Evolutionary conservation across 2,113 vertebrate genomes (phyloP).

Genomic region (Ailuropoda melanoleuca): DNA sequence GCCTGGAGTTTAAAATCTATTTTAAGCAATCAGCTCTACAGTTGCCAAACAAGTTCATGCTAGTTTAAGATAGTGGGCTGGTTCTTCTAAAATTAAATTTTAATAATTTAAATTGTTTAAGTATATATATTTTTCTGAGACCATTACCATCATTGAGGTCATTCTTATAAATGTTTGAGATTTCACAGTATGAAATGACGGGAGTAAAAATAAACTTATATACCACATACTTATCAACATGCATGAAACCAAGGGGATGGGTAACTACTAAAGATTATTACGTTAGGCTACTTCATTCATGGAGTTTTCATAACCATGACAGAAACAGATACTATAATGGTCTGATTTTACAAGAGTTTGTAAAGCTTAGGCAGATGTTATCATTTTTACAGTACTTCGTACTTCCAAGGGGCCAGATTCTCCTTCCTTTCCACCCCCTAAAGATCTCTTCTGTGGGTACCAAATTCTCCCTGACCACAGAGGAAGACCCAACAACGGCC

Average conservation of each 20-base stretch:
- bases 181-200: conserved; percentile 20
- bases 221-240: conserved; percentile 36
- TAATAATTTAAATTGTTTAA: conserved; percentile 59
- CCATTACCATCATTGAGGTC: conserved; percentile 34
- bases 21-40: conserved; percentile 57
- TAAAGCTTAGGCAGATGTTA: conserved; percentile 56
- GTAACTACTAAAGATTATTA: conserved; percentile 56
- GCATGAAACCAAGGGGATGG: not conserved
- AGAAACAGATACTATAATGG: conserved; percentile 8
- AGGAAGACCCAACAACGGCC: not conserved
- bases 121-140: conserved; percentile 39
- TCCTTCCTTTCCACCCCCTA: not conserved
- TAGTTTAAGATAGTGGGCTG: not conserved
- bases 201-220: conserved; percentile 33
- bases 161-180: conserved; percentile 52
- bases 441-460: not conserved
- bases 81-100: conserved; percentile 43
- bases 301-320: conserved; percentile 46
- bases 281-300: conserved; percentile 50
- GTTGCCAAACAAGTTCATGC: not conserved
- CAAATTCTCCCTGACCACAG: conserved; percentile 2
- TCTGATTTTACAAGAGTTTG: conserved; percentile 35
- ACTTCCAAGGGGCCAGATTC: not conserved
- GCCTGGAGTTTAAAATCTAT: not conserved
- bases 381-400: not conserved